Evolutionary conservation across 2,113 vertebrate species (phyloP).

Genomic region (Mus spicilegus): DNA sequence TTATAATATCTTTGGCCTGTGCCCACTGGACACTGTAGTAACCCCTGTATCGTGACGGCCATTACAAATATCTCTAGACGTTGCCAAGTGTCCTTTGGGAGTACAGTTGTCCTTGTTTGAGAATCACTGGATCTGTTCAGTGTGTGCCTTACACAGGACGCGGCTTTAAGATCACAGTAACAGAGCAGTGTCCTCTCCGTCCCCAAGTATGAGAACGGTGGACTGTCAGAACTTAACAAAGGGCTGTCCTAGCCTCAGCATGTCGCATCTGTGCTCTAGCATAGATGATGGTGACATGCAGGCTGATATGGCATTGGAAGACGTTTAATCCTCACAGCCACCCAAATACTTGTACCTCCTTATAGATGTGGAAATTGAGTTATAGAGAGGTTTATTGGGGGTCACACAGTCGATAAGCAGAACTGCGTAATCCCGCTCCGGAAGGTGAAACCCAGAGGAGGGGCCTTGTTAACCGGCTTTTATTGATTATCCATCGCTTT

Average conservation of each 20-base stretch:
- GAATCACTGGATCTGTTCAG: neutral
- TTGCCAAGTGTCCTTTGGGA: neutral
- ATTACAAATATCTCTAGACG: neutral
- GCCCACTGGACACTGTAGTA: neutral
- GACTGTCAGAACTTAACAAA: neutral
- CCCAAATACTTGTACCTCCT: neutral
- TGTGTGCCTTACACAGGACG: neutral
- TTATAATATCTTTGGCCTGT: neutral
- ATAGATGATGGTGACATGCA: neutral
- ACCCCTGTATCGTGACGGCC: neutral
- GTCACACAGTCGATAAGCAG: neutral
- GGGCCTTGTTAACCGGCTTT: neutral
- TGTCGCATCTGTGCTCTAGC: neutral
- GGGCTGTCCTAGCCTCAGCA: neutral
- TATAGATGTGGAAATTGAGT: neutral
- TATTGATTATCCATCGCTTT: neutral
- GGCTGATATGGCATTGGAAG: neutral
- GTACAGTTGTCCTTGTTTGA: neutral
- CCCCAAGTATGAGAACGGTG: neutral
- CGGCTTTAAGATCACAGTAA: neutral
- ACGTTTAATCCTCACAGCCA: neutral
- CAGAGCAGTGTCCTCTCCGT: neutral
- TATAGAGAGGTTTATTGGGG: neutral
- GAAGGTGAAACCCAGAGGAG: neutral
- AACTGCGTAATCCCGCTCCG: neutral